Conservation (phyloP, 30 jellyfish, hydroid and myxozoan species). For the Aurelia aurita complex sp. Pacific region DNA sequence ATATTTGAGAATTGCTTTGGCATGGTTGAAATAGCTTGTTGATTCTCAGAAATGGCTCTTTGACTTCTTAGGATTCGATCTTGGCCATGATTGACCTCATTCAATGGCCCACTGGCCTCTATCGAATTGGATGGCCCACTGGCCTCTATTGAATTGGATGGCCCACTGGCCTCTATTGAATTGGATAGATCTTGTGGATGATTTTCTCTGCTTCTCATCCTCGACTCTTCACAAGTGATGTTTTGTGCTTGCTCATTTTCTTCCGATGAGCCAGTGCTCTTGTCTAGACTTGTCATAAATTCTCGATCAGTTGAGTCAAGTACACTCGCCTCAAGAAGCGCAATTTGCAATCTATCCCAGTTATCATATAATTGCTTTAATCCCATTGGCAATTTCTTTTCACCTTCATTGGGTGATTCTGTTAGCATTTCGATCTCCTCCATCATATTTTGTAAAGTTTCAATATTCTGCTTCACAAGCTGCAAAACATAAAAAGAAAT, state of each 20-base stretch:
- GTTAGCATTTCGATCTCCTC: constrained; percentile 39
- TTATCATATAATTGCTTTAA: neutral
- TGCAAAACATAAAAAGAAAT: neutral
- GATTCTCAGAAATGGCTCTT: neutral
- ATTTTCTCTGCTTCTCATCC: neutral
- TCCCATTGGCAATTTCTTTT: neutral
- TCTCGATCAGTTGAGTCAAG: constrained; percentile 45
- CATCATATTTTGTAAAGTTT: constrained; percentile 16
- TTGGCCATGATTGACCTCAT: neutral
- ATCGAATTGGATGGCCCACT: neutral
- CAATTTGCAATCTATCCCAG: constrained; percentile 58
- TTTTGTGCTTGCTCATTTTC: neutral
- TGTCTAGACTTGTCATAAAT: neutral
- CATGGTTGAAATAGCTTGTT: neutral
- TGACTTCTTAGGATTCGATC: neutral
- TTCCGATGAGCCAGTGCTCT: neutral
- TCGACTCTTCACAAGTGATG: too few relatives aligned
- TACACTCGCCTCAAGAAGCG: constrained; percentile 55
- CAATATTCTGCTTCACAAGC: constrained; percentile 49
- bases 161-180: neutral
- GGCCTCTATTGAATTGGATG: neutral
- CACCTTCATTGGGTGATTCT: constrained; percentile 14
- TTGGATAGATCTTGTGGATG: neutral
- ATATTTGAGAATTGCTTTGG: neutral
- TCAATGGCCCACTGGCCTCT: neutral